A percentile compares a stretch with the other conserved stretches of the same genome.
phyloP scores from a whole-genome alignment of 53 echinoderm and acorn worm genomes.

The Henricia sp. region DNA sequence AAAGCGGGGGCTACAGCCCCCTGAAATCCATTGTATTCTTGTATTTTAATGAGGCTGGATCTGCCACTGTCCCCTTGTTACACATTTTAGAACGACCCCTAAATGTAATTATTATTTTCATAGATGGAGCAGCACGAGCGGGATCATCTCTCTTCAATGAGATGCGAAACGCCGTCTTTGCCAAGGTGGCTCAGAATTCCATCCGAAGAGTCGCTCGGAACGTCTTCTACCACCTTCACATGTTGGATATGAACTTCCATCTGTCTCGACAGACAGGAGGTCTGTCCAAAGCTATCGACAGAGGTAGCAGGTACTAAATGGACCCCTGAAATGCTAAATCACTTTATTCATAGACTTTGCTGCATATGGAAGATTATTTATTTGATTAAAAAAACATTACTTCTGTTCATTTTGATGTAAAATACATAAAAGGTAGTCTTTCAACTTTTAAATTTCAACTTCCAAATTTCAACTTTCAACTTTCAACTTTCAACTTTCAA shows the following conservation, averaged over 20 bases:
- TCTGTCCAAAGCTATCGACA: slow-evolving; percentile 96
- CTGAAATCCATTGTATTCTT: no score
- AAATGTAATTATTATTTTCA: neutral
- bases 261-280: slow-evolving; percentile 90
- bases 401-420: neutral
- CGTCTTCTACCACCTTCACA: slow-evolving; percentile 89
- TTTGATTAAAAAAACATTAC: neutral
- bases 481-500: no score
- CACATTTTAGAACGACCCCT: neutral
- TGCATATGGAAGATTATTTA: neutral
- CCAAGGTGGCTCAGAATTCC: slow-evolving; percentile 95
- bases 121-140: slow-evolving; percentile 96
- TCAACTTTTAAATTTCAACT: no score
- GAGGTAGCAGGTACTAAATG: slow-evolving; percentile 82
- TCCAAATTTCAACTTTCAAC: no score
- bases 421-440: no score
- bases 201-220: slow-evolving; percentile 91
- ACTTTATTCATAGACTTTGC: no score
- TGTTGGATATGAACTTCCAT: slow-evolving; percentile 87
- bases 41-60: no score
- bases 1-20: no score
- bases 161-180: slow-evolving; percentile 91
- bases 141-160: slow-evolving; percentile 93
- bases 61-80: no score
- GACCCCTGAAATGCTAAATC: neutral